A percentile compares a stretch with the other conserved stretches of the same genome.
phyloP scores from a whole-genome alignment of 2,888 invertebrate species.

The Neoascia interrupta region DNA sequence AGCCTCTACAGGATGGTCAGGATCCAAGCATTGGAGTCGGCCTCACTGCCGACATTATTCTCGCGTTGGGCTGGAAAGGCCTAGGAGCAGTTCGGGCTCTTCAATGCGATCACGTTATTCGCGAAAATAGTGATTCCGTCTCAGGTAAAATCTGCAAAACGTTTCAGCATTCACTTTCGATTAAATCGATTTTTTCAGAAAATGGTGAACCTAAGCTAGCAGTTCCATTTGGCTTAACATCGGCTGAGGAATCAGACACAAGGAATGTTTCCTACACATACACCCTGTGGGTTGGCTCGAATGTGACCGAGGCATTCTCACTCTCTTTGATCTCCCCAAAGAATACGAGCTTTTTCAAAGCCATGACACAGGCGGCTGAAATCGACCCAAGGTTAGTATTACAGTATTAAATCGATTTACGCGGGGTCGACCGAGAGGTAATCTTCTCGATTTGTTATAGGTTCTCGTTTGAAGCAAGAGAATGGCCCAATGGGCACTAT shows the following conservation, averaged over 20 bases:
- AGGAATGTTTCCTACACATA: constrained; percentile 89
- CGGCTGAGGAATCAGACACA: constrained; percentile 79
- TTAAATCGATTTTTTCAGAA: constrained; percentile 73
- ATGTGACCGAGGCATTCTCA: constrained; percentile 90
- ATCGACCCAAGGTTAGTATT: constrained; percentile 82
- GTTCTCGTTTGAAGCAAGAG: constrained; percentile 88
- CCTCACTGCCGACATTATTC: constrained; percentile 88
- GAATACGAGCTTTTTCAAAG: constrained; percentile 85
- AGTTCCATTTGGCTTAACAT: constrained; percentile 78
- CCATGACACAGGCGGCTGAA: constrained; percentile 92
- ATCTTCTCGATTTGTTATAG: constrained; percentile 76
- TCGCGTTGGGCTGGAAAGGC: constrained; percentile 88
- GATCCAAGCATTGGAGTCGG: constrained; percentile 83
- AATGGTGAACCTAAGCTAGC: constrained; percentile 79
- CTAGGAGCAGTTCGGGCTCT: constrained; percentile 84
- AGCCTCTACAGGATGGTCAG: constrained; percentile 79
- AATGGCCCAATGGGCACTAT: constrained; percentile 96
- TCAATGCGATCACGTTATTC: constrained; percentile 80
- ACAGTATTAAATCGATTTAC: constrained; percentile 72
- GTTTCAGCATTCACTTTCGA: too few species aligned
- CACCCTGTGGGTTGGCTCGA: constrained; percentile 93
- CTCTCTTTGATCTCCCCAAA: constrained; percentile 87
- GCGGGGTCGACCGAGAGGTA: too few species aligned
- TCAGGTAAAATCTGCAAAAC: constrained; percentile 74
- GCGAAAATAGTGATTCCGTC: constrained; percentile 78